Conservation (phyloP, 2,113 vertebrate species). For the Forbesichthys agassizii region DNA sequence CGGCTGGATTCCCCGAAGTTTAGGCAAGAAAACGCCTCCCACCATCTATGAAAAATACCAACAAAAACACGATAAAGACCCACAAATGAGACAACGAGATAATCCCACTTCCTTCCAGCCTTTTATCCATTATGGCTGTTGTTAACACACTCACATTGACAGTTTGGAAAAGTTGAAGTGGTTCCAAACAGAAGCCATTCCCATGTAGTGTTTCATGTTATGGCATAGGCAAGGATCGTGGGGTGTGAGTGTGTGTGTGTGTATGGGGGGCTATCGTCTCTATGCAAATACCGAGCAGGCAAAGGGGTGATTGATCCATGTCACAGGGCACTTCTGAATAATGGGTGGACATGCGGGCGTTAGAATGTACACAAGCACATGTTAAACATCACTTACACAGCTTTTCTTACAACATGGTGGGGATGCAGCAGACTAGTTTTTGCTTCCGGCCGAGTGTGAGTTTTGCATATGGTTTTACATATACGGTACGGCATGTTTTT, state of each 20-base stretch:
- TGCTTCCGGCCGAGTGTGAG: conserved; percentile 55
- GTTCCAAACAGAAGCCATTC: conserved; percentile 39
- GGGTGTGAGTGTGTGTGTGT: conserved; percentile 12
- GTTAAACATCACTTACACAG: conserved; percentile 49
- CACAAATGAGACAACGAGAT: neutral
- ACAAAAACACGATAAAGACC: no score
- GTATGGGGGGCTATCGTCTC: conserved; percentile 37
- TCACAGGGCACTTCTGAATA: conserved; percentile 70
- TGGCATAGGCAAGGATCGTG: conserved; percentile 2
- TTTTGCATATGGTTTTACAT: conserved; percentile 62
- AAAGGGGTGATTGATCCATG: conserved; percentile 67
- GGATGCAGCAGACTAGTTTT: conserved; percentile 50
- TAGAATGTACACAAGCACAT: conserved; percentile 66
- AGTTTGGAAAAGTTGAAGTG: conserved; percentile 30
- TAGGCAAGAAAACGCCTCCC: neutral
- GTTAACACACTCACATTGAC: conserved; percentile 34
- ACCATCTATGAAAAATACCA: neutral
- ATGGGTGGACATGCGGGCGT: conserved; percentile 63
- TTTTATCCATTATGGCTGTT: conserved; percentile 29
- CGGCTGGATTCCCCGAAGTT: conserved; percentile 42
- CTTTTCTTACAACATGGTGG: conserved; percentile 54
- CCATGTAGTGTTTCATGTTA: conserved; percentile 29
- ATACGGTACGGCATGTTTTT: conserved; percentile 2
- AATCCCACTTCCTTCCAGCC: conserved; percentile 4
- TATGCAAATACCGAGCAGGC: conserved; percentile 69